Conservation (phyloP, 1,140 invertebrate species). For the Drosophila parabipectinata region DNA sequence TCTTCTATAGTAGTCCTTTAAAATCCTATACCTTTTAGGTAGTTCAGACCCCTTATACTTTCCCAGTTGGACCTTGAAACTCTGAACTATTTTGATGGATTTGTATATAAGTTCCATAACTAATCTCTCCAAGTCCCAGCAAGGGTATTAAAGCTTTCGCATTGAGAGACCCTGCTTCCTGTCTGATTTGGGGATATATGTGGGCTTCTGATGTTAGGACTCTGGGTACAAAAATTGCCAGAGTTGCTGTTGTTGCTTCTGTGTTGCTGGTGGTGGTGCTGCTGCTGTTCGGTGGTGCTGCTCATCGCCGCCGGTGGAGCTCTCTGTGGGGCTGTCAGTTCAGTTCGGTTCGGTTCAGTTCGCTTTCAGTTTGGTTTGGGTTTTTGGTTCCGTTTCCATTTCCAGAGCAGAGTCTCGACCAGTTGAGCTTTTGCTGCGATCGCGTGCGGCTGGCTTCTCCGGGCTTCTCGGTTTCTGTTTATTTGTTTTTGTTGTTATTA, state of each 20-base stretch:
- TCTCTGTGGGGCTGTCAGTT: slow-evolving; percentile 33
- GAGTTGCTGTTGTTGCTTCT: slow-evolving; percentile 12
- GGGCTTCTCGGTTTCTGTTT: slow-evolving; percentile 30
- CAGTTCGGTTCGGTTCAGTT: slow-evolving; percentile 10
- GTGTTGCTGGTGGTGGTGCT: slow-evolving; percentile 10
- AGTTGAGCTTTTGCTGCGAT: slow-evolving; percentile 81
- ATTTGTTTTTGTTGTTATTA: slow-evolving; percentile 4
- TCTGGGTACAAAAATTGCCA: slow-evolving; percentile 2
- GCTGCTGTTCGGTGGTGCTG: slow-evolving; percentile 4
- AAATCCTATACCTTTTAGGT: no score
- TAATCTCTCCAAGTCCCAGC: background rate
- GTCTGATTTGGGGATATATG: background rate
- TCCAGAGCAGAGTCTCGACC: slow-evolving; percentile 53
- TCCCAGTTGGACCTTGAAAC: no score
- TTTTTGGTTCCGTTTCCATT: slow-evolving; percentile 41
- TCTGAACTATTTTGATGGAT: no score
- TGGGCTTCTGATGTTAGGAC: slow-evolving; percentile 36
- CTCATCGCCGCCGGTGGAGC: slow-evolving; percentile 25
- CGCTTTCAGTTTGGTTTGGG: slow-evolving; percentile 43
- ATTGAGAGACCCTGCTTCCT: background rate
- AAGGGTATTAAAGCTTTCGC: background rate
- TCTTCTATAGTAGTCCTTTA: no score
- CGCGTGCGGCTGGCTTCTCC: slow-evolving; percentile 73
- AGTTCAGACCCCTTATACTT: background rate
- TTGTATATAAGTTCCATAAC: no score